Conservation (phyloP, 2,888 invertebrate genomes). For the Xylota sylvarum region DNA sequence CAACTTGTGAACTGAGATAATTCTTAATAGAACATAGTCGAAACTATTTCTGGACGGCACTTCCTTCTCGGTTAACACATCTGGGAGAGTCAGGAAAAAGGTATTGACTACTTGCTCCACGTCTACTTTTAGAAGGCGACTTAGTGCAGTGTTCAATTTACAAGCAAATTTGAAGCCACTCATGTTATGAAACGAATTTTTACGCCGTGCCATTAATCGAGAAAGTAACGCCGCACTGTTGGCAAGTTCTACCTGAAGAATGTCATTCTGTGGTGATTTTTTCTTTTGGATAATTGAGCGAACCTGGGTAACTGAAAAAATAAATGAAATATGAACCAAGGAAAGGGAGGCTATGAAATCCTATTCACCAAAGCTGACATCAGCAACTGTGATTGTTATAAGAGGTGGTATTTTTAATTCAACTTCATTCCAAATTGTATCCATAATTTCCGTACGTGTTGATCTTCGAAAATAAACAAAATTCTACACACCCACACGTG, state of each 20-base stretch:
- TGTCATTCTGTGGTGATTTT: conserved; percentile 59
- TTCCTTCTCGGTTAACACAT: conserved; percentile 78
- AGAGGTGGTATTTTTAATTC: conserved; percentile 82
- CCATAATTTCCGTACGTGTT: conserved; percentile 73
- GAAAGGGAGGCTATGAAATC: background rate
- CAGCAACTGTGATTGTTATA: conserved; percentile 79
- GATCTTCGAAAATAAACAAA: background rate
- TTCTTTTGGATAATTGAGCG: conserved; percentile 76
- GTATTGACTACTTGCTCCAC: conserved; percentile 80
- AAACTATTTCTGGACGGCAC: conserved; percentile 81
- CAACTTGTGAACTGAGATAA: conserved; percentile 80
- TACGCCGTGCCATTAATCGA: conserved; percentile 82
- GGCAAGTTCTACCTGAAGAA: conserved; percentile 78
- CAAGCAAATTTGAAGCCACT: conserved; percentile 81
- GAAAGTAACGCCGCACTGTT: conserved; percentile 82
- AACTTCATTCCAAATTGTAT: conserved; percentile 82
- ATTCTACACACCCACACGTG: background rate
- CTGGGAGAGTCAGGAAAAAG: conserved; percentile 81
- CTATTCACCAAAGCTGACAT: conserved; percentile 79
- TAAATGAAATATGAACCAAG: background rate
- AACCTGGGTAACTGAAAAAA: conserved; percentile 79
- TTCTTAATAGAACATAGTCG: conserved; percentile 81
- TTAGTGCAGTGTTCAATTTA: conserved; percentile 82
- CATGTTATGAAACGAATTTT: conserved; percentile 82
- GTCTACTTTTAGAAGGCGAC: conserved; percentile 81